These are phyloP conservation scores for Eurystomus glaucurus DNA, from an alignment of 2,797 vertebrate genomes.

Conservation along the genomic window DNA sequence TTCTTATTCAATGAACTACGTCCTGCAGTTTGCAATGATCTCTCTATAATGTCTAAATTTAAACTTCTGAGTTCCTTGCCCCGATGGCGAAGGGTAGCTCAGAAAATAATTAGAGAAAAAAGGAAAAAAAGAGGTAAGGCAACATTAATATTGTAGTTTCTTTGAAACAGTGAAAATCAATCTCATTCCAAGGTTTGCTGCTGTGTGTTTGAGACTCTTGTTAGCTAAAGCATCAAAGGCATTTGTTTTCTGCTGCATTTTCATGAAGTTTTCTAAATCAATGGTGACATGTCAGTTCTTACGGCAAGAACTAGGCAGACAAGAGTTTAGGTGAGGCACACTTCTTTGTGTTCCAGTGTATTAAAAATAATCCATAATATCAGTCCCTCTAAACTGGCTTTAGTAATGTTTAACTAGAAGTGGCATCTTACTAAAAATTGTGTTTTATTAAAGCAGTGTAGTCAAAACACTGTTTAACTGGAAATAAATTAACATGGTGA, in stretches of 20 bases:
- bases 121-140: slow-evolving; percentile 93
- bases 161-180: background rate
- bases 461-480: background rate
- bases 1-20: slow-evolving; percentile 97
- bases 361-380: background rate
- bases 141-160: background rate
- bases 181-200: background rate
- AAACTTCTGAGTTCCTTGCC: slow-evolving; percentile 95
- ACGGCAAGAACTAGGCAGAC: background rate
- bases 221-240: background rate
- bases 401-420: background rate
- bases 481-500: background rate
- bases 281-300: background rate
- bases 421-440: background rate
- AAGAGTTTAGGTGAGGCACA: background rate
- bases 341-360: background rate
- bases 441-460: background rate
- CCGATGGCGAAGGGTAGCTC: slow-evolving; percentile 94
- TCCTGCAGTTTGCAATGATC: slow-evolving; percentile 95
- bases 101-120: slow-evolving; percentile 94
- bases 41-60: slow-evolving; percentile 95
- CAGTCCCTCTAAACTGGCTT: background rate
- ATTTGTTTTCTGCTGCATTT: background rate
- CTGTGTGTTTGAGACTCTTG: background rate
- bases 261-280: background rate